Conservation (phyloP, 64 coral and sea anemone species). For the Anthopleura sola region DNA sequence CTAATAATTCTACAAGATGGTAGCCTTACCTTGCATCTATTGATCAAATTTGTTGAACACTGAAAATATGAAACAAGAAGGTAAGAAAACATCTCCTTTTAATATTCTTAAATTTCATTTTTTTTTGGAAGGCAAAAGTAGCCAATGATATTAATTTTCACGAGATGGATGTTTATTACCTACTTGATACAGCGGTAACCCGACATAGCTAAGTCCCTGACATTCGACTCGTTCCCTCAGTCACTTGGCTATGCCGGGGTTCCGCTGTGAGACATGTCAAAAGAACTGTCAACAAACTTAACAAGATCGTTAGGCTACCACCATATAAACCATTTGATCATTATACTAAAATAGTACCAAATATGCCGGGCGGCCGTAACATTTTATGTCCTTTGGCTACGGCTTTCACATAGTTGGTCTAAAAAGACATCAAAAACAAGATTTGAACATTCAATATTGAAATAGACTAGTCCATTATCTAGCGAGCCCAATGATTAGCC, state of each 20-base stretch:
- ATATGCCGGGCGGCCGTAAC: background rate
- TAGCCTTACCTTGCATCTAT: background rate
- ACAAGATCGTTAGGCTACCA: background rate
- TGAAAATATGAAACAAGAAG: background rate
- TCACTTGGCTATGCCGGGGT: too few species aligned
- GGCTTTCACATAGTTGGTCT: background rate
- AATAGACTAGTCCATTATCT: background rate
- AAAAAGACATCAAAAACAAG: background rate
- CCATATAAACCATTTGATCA: background rate
- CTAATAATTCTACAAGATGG: background rate
- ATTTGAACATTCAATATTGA: background rate
- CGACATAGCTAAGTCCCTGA: too few species aligned
- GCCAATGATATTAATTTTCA: too few species aligned
- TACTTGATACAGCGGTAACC: too few species aligned
- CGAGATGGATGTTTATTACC: too few species aligned
- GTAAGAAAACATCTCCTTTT: background rate
- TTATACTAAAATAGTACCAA: background rate
- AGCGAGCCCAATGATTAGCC: background rate
- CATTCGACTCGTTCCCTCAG: too few species aligned
- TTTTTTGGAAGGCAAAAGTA: too few species aligned
- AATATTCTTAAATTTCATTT: background rate
- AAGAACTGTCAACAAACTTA: background rate
- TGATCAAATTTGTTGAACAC: background rate
- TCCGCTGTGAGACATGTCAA: background rate
- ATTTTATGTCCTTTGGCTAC: background rate